Conservation (phyloP, 2,888 invertebrate species). For the Agrotis exclamationis region DNA sequence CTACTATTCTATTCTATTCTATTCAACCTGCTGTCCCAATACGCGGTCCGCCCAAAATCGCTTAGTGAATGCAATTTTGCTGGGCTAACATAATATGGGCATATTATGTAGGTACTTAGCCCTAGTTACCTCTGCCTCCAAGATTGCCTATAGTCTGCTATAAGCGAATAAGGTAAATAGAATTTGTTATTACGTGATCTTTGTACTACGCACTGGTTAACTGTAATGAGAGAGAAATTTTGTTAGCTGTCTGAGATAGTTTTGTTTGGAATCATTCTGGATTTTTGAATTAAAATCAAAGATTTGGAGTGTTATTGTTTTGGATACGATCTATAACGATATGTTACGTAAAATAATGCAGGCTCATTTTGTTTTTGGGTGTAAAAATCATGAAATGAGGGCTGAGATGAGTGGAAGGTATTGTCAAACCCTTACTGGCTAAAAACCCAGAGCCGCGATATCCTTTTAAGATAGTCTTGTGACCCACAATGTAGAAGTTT, state of each 20-base stretch:
- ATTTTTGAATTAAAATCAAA: background rate
- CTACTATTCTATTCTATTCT: background rate
- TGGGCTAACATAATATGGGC: conserved; percentile 65
- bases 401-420: too few species aligned
- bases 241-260: background rate
- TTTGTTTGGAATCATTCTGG: background rate
- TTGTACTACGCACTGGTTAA: conserved; percentile 16
- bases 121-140: conserved; percentile 57
- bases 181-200: conserved; percentile 60
- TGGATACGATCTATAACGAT: too few species aligned
- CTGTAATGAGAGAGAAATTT: background rate
- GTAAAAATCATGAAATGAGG: too few species aligned
- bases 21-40: conserved; percentile 5
- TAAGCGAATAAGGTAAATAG: conserved; percentile 59
- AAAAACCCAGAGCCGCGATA: too few species aligned
- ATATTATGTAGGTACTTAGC: conserved; percentile 65
- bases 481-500: too few species aligned
- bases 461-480: too few species aligned
- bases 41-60: conserved; percentile 60
- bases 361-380: too few species aligned
- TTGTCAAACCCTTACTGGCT: too few species aligned
- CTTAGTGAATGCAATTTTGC: conserved; percentile 70
- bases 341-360: too few species aligned
- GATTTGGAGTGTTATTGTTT: too few species aligned
- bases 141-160: conserved; percentile 51